A percentile compares a stretch with the other conserved stretches of the same genome.
These are phyloP conservation scores for Gymnopithys bicolor DNA, from an alignment of 2,797 vertebrate genomes.

Conservation along the genomic window DNA sequence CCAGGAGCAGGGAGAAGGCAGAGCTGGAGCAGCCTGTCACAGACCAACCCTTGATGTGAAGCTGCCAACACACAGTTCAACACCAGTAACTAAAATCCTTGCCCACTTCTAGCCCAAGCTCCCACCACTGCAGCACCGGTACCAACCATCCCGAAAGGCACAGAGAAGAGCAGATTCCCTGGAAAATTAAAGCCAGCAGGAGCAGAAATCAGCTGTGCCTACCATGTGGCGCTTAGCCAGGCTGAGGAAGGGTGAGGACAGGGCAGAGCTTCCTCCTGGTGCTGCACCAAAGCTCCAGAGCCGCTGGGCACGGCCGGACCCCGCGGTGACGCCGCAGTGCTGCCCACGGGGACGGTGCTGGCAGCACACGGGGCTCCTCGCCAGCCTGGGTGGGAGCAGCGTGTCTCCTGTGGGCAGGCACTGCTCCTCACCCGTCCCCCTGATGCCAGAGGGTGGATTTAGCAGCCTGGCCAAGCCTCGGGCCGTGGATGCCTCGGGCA, in stretches of 20 bases:
- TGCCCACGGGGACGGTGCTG: neutral
- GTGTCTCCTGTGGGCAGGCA: neutral
- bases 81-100: neutral
- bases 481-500: neutral
- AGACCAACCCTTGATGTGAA: rapidly evolving
- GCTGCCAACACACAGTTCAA: neutral
- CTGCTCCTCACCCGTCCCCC: neutral
- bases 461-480: neutral
- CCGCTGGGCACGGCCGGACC: neutral
- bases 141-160: rapidly evolving
- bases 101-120: neutral
- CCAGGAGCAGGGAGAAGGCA: neutral
- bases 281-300: neutral
- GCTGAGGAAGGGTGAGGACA: neutral
- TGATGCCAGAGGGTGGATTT: neutral
- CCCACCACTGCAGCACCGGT: rapidly evolving
- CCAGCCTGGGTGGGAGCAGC: neutral
- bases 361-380: neutral
- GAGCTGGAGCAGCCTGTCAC: neutral
- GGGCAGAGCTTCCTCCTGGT: neutral
- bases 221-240: rapidly evolving
- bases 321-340: neutral
- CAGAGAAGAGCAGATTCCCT: neutral
- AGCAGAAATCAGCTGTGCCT: neutral
- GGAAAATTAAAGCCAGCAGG: rapidly evolving